Conservation (phyloP, 1,140 invertebrate species). For the Streblospio benedicti region DNA sequence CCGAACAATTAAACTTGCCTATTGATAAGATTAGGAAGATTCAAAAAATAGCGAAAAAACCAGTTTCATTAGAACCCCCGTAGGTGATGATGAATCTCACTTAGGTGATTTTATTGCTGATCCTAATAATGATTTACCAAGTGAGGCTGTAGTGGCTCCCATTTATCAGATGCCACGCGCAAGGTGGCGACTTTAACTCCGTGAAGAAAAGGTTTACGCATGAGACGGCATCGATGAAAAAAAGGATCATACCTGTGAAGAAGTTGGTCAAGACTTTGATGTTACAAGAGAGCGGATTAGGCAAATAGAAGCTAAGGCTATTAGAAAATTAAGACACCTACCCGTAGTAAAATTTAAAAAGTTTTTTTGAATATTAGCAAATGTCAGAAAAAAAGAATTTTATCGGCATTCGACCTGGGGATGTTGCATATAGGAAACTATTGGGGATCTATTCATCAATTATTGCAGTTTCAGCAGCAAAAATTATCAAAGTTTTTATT, state of each 20-base stretch:
- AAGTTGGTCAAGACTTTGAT: slow-evolving; percentile 27
- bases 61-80: slow-evolving; percentile 23
- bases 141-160: slow-evolving; percentile 5
- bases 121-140: neutral
- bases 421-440: too few relatives aligned
- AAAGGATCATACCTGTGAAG: slow-evolving; percentile 24
- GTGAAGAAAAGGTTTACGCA: slow-evolving; percentile 12
- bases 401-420: too few relatives aligned
- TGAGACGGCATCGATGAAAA: slow-evolving; percentile 17
- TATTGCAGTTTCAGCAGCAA: too few relatives aligned
- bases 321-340: slow-evolving; percentile 12
- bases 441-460: too few relatives aligned
- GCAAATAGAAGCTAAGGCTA: slow-evolving; percentile 30
- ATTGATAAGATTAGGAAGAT: slow-evolving; percentile 22
- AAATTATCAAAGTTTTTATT: too few relatives aligned
- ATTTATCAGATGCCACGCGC: neutral
- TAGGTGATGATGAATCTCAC: slow-evolving; percentile 18
- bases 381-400: too few relatives aligned
- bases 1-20: slow-evolving; percentile 15
- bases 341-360: too few relatives aligned
- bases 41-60: slow-evolving; percentile 23
- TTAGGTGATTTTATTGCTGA: slow-evolving; percentile 23
- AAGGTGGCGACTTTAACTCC: slow-evolving; percentile 7
- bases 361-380: too few relatives aligned
- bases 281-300: slow-evolving; percentile 29